Evolutionary conservation across 2,797 vertebrate species (phyloP).

Genomic region (Petrocephalus schoutedeni): DNA sequence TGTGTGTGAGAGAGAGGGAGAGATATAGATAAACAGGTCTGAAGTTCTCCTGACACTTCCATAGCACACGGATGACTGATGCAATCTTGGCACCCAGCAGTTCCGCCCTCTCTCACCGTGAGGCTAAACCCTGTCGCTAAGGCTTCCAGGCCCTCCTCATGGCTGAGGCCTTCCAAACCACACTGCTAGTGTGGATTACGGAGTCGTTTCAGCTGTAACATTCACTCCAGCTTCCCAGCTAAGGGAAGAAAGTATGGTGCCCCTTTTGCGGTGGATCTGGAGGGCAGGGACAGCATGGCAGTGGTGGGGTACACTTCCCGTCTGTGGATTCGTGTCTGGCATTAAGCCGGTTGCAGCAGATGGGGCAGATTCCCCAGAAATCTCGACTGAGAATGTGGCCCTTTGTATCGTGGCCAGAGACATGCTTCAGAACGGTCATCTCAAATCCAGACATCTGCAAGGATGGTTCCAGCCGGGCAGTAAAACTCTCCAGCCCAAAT

Average conservation of each 20-base stretch:
- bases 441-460: background rate
- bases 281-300: background rate
- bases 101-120: background rate
- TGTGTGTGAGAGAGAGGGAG: background rate
- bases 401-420: background rate
- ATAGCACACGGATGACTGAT: background rate
- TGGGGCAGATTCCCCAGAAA: background rate
- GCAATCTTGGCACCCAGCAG: background rate
- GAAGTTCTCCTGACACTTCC: background rate
- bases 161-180: background rate
- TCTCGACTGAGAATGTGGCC: too few relatives aligned
- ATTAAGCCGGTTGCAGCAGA: background rate
- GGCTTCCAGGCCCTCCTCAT: background rate
- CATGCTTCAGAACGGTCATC: background rate
- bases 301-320: background rate
- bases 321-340: background rate
- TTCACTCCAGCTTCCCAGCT: background rate
- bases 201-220: background rate
- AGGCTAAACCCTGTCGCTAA: background rate
- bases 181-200: background rate
- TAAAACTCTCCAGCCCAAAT: background rate
- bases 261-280: background rate
- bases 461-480: background rate
- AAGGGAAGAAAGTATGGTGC: background rate
- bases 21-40: background rate